Evolutionary conservation across 2,888 invertebrate species (phyloP), one percentile per base, ranked within the genome.

Genomic region (Formica aserva): DNA sequence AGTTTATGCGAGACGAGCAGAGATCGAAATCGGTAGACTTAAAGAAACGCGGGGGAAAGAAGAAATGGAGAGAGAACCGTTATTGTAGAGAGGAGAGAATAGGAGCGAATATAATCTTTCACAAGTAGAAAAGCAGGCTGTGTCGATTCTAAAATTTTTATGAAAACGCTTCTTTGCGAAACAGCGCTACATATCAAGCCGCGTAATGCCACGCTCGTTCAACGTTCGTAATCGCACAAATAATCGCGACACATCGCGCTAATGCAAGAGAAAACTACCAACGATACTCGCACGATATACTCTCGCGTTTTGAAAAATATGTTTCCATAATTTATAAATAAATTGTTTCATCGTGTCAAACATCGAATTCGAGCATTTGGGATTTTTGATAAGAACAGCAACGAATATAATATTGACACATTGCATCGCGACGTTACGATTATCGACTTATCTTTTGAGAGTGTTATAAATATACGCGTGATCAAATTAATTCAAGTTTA

Each of bases 161-260:
- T 48, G 32, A 57, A 69, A 75, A 78, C 60, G 78, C 78, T 69
- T 78, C 32, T 67, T 78, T 67, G 78, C 69, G 78, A 29, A 66
- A 66, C 78, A 69, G 45, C 60, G 69, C 22, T 69, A 78, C 78
- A 78, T 78, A 78, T 78, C 78, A 78, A 55, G 69, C 67, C 77
- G 67, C 67, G 77, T 45, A 65, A 60, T n/a, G 66, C 67, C 77
- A 69, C 22, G 65, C n/a, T 38, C 76, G 52, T 75, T 63, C 35
- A 76, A 15, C 45, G 32, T 60, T 78, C 67, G 45, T 35, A 55
- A 60, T 45, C 26, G n/a, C 45, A 38, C 60, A 45, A 15, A 15
- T 41, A 22, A 22, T 66, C 77, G 52, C 65, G 75, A 75, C 26
- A 29, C 45, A n/a, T 45, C 63, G 75, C 75, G 22, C 29, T 35